A percentile compares a stretch with the other conserved stretches of the same genome.
Conservation (phyloP, 2,888 invertebrate genomes). For the Cheilosia pagana region DNA sequence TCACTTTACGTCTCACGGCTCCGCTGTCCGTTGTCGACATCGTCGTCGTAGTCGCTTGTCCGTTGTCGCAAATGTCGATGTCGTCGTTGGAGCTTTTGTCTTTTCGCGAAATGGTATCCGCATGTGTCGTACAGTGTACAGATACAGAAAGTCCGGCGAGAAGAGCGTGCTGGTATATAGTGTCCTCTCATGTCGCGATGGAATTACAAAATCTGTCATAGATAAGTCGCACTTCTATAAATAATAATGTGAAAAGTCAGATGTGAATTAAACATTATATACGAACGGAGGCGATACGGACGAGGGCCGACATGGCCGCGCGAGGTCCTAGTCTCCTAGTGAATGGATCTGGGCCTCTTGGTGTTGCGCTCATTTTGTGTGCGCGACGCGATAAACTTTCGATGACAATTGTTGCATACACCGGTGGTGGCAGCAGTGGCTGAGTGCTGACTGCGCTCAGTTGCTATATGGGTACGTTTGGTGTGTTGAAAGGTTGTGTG, state of each 20-base stretch:
- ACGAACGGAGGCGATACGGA: conserved; percentile 38
- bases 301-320: conserved; percentile 13
- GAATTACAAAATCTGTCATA: conserved; percentile 75
- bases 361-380: conserved; percentile 46
- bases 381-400: conserved; percentile 62
- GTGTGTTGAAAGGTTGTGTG: conserved; percentile 66
- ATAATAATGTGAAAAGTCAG: conserved; percentile 75
- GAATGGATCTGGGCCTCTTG: conserved; percentile 53
- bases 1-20: conserved; percentile 70
- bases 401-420: conserved; percentile 70
- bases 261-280: conserved; percentile 72
- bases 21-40: conserved; percentile 26
- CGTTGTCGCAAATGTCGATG: conserved; percentile 65
- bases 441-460: background rate
- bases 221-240: conserved; percentile 75
- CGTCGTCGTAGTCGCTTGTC: conserved; percentile 48
- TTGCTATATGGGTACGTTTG: too few species aligned
- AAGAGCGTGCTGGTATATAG: conserved; percentile 46
- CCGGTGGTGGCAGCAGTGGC: background rate
- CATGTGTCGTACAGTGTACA: conserved; percentile 50
- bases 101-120: conserved; percentile 63
- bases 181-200: conserved; percentile 75
- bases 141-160: conserved; percentile 25
- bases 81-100: conserved; percentile 71
- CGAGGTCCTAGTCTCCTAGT: conserved; percentile 64